These are phyloP conservation scores for Rhinichthys klamathensis DNA, from an alignment of 2,113 vertebrate genomes.

Conservation along the genomic window DNA sequence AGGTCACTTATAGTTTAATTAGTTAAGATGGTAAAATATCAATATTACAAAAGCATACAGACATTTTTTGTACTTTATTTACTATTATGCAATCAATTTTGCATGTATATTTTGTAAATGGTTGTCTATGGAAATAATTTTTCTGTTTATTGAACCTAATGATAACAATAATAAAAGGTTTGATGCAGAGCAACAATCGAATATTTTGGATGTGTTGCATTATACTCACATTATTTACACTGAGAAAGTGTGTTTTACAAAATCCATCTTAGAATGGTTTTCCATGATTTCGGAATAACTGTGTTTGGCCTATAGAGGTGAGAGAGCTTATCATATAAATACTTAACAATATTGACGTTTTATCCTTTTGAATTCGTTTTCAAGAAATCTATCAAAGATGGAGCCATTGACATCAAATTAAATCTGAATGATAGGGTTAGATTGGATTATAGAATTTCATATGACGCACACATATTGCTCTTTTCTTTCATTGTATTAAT, in stretches of 20 bases:
- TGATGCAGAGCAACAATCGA: neutral
- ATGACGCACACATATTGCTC: neutral
- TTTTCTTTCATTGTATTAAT: constrained; percentile 30
- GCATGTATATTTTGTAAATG: neutral
- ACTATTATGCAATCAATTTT: neutral
- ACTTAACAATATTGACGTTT: neutral
- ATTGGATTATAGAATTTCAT: constrained; percentile 34
- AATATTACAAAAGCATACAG: neutral
- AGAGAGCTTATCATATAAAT: neutral
- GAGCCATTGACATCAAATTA: neutral
- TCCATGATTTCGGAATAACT: constrained; percentile 9
- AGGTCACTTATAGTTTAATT: neutral
- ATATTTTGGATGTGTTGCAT: neutral
- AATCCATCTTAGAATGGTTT: neutral
- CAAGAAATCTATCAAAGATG: neutral
- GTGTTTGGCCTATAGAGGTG: neutral
- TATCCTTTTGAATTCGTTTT: neutral
- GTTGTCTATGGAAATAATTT: neutral
- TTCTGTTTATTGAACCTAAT: neutral
- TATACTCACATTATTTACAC: neutral
- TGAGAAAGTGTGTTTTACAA: neutral
- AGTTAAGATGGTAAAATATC: neutral
- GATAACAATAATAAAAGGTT: neutral
- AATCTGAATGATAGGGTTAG: constrained; percentile 15
- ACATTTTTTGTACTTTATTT: neutral